Base-by-base conservation (phyloP, 2,113 vertebrate genomes). In the Sapajus apella region DNA sequence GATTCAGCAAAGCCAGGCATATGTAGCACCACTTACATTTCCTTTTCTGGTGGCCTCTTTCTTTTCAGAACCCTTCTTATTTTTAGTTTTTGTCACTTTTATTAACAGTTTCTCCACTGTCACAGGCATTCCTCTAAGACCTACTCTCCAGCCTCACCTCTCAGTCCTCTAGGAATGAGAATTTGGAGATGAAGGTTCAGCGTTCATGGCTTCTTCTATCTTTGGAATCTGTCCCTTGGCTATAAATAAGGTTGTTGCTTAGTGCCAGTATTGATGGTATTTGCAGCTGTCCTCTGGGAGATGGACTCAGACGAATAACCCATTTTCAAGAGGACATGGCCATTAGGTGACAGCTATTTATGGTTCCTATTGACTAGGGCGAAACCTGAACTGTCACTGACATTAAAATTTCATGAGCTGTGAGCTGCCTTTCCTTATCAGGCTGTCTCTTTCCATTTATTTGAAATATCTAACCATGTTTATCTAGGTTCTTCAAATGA, bases 281-380 rank as follows among this genome's bases (percentile, higher is more conserved):
- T 98, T 96, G 96, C 96, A 98, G 97, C 97, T 96, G 96, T 97
- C 97, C 97, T 97, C 73, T 96, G 97, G 96, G 96, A 98, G 73
- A 95, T 12, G 91, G 95, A 64, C 95, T 98, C 90, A 98, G 96
- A 97, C 88, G 81, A 96, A 96, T 97, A 97, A 97, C 98, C 98
- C 85, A 96, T 97, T 98, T 98, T 96, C 90, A 95, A 96, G 95
- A 97, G 97, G 96, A 96, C 96, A 90, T 23, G 82, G 92, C 96
- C 97, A 97, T 97, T 96, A 97, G 95, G 97, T 97, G 95, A 97
- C 96, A 97, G 96, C 97, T 98, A 97, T 98, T 98, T 98, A 97
- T 96, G 97, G 92, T 95, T 96, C 83, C 95, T 96, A 80, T 92
- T 92, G 97, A 97, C 97, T 64, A 64, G 92, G 55, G 76, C 87